Base-by-base conservation (phyloP, 2,888 invertebrate species). In the Megastigmus dorsalis region DNA sequence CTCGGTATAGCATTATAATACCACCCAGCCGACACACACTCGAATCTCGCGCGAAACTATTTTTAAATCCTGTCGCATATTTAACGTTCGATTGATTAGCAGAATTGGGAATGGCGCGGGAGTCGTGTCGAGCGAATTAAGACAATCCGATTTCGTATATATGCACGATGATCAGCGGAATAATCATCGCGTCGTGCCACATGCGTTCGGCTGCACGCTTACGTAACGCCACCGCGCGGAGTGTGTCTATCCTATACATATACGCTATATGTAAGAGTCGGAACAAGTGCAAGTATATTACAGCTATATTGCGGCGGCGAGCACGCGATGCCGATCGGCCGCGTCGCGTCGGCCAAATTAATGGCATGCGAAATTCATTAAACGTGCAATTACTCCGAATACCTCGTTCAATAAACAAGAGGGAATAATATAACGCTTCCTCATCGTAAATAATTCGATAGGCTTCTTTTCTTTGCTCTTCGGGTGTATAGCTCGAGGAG, bases 361-460 rank as follows among this genome's bases (percentile, higher is more conserved):
- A 55, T 74, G 15, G 54, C 33, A 63, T 54, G 52, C 45, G 62
- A 55, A 74, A 74, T 62, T 68, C 48, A 68, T 74, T 63, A 68
- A 63, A 57, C 36, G 38, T 33, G 63, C 38, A 30, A 57, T 68
- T 50, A 54, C 54, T 54, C 20, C 28, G 18, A 36, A 59, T 72
- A 50, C 3, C 13, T 38, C 33, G n/a, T 26, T 20, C 28, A n/a
- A 28, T 52, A 57, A 50, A 55, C 33, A 36, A 38, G 9, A 6
- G 6, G 23, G 26, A 55, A 26, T 36, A 3, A n/a, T n/a, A n/a
- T n/a, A n/a, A n/a, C n/a, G 54, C 54, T 45, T 70, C 23, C 62
- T 54, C 43, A 15, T 54, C 55, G 30, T 52, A 45, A 62, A 45
- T 45, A 43, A 70, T 54, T 63, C 26, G 38, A 55, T 36, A n/a